Base-by-base conservation (phyloP, 2,888 invertebrate species). In the Nebria brevicollis region DNA sequence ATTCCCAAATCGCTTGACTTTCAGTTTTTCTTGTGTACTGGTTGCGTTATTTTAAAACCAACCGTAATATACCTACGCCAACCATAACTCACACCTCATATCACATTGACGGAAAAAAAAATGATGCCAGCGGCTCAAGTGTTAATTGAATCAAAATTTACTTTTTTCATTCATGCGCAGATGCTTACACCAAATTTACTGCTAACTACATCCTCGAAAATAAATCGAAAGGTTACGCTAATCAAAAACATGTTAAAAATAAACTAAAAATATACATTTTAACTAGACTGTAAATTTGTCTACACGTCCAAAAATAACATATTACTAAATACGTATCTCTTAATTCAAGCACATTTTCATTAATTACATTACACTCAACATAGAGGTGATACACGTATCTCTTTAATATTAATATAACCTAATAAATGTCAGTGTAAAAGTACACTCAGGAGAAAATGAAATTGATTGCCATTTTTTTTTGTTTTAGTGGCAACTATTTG, bases 401-500 rank as follows among this genome's bases (percentile, higher is more conserved):
- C 20, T 20, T 20, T 20, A 20, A 20, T 20, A 20, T 20, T 20
- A 20, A 1, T 20, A 20, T 1, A 20, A 20, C 0, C 20, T 20
- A 20, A 20, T 20, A 20, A 20, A 20, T 20, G 0, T 20, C 1
- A 0, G 20, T 20, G 20, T 20, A 20, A 20, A 20, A 20, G 20
- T 20, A 20, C 20, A 20, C 20, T 20, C 20, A 20, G 20, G 20
- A 20, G 20, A 20, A 20, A 20, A 0, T 1, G 20, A 20, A 20
- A 20, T 20, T 20, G 20, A 20, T 20, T 20, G 20, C 20, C 20
- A 1, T 20, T 20, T 20, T 20, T 20, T 20, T 1, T 85, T 85
- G 83, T 92, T 93, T 65, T 92, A 96, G 96, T 94, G 95, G 92
- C 89, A 92, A 94, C 92, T 95, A 94, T 91, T 92, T 98, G 94